These are phyloP conservation scores for Agrypnia vestita DNA, from an alignment of 1,140 invertebrate genomes.

Conservation along the genomic window DNA sequence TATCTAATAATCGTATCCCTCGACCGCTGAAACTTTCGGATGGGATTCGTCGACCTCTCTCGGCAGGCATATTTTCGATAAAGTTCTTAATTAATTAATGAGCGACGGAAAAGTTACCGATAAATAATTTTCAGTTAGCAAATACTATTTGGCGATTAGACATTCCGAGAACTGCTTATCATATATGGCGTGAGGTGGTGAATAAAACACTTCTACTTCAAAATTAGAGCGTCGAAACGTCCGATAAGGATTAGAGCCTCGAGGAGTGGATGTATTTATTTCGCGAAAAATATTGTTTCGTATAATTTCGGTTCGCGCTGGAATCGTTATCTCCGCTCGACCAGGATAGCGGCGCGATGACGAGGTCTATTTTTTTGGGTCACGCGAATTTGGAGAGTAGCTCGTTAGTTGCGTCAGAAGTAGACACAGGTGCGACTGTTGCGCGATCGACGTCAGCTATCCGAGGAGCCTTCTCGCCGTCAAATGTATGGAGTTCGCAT, in stretches of 20 bases:
- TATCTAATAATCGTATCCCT: not conserved
- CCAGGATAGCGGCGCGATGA: conserved; percentile 25
- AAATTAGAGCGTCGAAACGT: too few relatives aligned
- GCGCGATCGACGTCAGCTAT: conserved; percentile 40
- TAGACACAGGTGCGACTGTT: conserved; percentile 48
- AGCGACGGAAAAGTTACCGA: conserved; percentile 39
- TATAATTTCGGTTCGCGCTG: not conserved
- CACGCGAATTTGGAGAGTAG: conserved; percentile 45
- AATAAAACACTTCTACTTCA: too few relatives aligned
- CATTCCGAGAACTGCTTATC: conserved; percentile 35
- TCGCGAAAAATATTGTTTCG: too few relatives aligned
- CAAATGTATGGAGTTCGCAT: conserved; percentile 14
- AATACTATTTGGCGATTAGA: conserved; percentile 27
- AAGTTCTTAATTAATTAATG: conserved; percentile 32
- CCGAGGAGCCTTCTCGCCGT: conserved; percentile 28
- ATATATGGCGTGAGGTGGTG: not conserved
- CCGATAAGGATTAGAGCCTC: too few relatives aligned
- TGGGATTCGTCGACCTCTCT: conserved; percentile 44
- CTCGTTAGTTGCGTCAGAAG: conserved; percentile 37
- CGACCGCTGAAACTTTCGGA: conserved; percentile 44
- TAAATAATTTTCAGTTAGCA: conserved; percentile 38
- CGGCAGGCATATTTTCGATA: conserved; percentile 37
- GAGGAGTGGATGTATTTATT: too few relatives aligned
- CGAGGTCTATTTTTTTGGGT: conserved; percentile 47
- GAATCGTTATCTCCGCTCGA: not conserved